Conservation (phyloP, 2,888 invertebrate species). For the Lasioglossum oenotherae region DNA sequence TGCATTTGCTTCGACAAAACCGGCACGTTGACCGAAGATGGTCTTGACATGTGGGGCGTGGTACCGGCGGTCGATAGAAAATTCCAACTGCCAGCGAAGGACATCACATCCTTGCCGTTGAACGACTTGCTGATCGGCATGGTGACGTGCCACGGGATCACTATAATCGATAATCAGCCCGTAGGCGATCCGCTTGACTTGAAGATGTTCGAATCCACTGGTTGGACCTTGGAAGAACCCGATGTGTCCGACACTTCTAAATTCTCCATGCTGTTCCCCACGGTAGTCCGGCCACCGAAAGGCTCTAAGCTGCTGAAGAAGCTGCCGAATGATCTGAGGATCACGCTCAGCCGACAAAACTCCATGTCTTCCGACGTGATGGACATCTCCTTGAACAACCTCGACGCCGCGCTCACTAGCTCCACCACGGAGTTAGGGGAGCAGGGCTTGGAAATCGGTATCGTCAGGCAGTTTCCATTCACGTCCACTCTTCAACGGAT, state of each 20-base stretch:
- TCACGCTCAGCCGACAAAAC: conserved; percentile 72
- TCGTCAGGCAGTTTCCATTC: conserved; percentile 94
- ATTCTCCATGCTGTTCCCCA: conserved; percentile 95
- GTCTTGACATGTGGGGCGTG: conserved; percentile 97
- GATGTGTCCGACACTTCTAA: conserved; percentile 93
- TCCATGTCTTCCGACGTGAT: conserved; percentile 76
- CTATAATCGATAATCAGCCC: conserved; percentile 93
- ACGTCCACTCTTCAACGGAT: conserved; percentile 95
- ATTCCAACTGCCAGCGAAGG: conserved; percentile 85
- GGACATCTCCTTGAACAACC: conserved; percentile 77
- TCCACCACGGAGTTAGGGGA: conserved; percentile 76
- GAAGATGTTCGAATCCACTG: conserved; percentile 98
- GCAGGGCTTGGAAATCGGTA: conserved; percentile 89
- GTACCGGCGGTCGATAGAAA: conserved; percentile 87
- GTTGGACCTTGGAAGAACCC: conserved; percentile 95
- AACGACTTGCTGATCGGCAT: conserved; percentile 90
- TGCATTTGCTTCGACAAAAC: conserved; percentile 98
- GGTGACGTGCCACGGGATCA: conserved; percentile 97
- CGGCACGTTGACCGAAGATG: conserved; percentile 98
- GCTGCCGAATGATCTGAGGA: conserved; percentile 58
- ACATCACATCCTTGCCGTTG: conserved; percentile 85
- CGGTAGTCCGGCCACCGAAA: conserved; percentile 89
- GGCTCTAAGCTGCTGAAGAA: conserved; percentile 70
- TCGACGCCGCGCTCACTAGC: conserved; percentile 68
- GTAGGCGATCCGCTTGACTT: conserved; percentile 98